Evolutionary conservation across 2,888 invertebrate genomes (phyloP).

Genomic region (Harpalus rubripes): DNA sequence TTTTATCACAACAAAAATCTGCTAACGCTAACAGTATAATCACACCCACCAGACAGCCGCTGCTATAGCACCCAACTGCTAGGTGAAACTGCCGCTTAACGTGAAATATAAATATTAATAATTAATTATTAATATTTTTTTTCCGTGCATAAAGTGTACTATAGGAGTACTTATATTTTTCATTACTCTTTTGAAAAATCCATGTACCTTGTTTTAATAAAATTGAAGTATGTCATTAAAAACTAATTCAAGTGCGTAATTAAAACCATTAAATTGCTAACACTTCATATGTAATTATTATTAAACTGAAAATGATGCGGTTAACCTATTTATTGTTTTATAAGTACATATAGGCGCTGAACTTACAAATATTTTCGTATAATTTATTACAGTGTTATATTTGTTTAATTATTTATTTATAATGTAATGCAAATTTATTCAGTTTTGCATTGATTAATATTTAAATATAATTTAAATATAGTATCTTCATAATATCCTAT

Average conservation of each 20-base stretch:
- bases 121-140: not conserved
- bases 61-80: no score
- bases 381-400: no score
- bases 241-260: conserved; percentile 16
- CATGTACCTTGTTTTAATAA: conserved; percentile 7
- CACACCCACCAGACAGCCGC: no score
- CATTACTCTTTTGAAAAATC: not conserved
- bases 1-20: no score
- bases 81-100: not conserved
- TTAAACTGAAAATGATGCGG: conserved; percentile 35
- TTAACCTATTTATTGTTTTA: not conserved
- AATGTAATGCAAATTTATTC: no score
- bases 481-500: no score
- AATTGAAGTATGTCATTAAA: conserved; percentile 17
- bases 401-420: not conserved
- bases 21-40: no score
- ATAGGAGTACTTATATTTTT: not conserved
- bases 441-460: no score
- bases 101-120: not conserved
- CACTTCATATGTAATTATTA: conserved; percentile 17
- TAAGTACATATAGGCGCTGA: no score
- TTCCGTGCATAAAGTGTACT: not conserved
- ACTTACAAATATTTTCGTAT: no score
- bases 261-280: conserved; percentile 20
- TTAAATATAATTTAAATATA: no score